Base-by-base conservation (phyloP, 2,888 invertebrate species). In the Octodonta nipae region DNA sequence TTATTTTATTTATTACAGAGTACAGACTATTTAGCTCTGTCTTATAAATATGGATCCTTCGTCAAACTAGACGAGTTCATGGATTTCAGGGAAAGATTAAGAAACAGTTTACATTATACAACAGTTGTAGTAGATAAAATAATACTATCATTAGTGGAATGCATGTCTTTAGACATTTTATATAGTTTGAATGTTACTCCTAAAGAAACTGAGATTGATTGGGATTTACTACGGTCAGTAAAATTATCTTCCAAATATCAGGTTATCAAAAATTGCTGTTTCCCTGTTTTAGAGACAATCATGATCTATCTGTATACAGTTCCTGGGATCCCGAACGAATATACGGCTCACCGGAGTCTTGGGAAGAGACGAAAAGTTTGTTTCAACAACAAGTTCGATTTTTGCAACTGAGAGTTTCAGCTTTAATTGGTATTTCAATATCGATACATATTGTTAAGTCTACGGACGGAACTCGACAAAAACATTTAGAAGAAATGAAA, bases 21-120 rank as follows among this genome's bases (percentile, higher is more conserved):
- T 50, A 75, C 86, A 28, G 93, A 93, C 59, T 86, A 89, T 58
- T 70, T 93, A 32, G 85, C 89, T 14, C 78, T 85, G 52, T 85
- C 87, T 5, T 93, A 92, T 66, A 91, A 92, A 56, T 92, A 80
- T 62, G 92, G 93, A 7, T 89, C 92, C 26, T 92, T 92, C 65
- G 76, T 80, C 45, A 91, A 92, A 70, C 73, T 93, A 44, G 76
- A 82, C 45, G 92, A 93, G 60, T 83, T 95, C 56, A 76, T 85
- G 50, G 76, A 80, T 52, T 85, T 92, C 58, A 73, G 82, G 47
- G 77, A 79, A 47, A 71, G 83, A 29, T 64, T 93, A 37, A 78
- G 79, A 46, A 78, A 80, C 47, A 92, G 92, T 42, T 65, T 83
- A 34, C 84, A 91, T 63, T 79, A 76, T 55, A 75, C 70, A 38